Base-by-base conservation (phyloP, 1,140 invertebrate species). In the Drosophila sucinea region DNA sequence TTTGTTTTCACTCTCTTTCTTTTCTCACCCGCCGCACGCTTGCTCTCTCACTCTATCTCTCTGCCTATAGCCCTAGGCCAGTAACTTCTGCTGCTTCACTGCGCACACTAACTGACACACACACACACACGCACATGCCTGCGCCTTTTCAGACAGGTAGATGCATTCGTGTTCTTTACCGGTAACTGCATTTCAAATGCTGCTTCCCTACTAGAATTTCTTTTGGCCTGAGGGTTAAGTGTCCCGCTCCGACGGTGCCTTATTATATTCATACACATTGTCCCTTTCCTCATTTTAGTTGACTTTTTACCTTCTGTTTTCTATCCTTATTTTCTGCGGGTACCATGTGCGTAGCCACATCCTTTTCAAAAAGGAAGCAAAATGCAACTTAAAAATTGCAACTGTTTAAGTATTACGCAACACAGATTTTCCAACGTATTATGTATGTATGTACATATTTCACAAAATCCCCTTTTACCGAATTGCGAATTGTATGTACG, bases 31-130 rank as follows among this genome's bases (percentile, higher is more conserved):
- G 54, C 54, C 30, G 17, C 17, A 17, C 17, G 25, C 5, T 27
- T 29, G 7, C 25, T 47, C 44, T 29, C 51, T 29, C 27, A 29
- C 7, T n/a, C 27, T 51, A 29, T 56, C 30, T 23, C 25, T 1
- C 8, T 51, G 7, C 25, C 8, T 1, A 5, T 35, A 57, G 55
- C 29, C 51, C 51, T 70, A 79, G 80, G 72, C 77, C 84, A 89
- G 70, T 77, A 79, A 89, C 84, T 87, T 87, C 84, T 87, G 84
- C 84, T 87, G 84, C 84, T 87, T 87, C 84, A 89, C 40, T 84
- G 84, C 69, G 67, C 74, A 76, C 68, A 77, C 40, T 58, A 38
- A 57, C 54, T 29, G 56, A 66, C 27, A 38, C 32, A 30, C 55
- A 40, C 61, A 38, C 63, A 47, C 32, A 47, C 32, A 40, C 38